Percentiles rank a stretch among this genome's conserved stretches.
phyloP scores from a whole-genome alignment of 2,797 vertebrate species.

The Distichodus sexfasciatus region DNA sequence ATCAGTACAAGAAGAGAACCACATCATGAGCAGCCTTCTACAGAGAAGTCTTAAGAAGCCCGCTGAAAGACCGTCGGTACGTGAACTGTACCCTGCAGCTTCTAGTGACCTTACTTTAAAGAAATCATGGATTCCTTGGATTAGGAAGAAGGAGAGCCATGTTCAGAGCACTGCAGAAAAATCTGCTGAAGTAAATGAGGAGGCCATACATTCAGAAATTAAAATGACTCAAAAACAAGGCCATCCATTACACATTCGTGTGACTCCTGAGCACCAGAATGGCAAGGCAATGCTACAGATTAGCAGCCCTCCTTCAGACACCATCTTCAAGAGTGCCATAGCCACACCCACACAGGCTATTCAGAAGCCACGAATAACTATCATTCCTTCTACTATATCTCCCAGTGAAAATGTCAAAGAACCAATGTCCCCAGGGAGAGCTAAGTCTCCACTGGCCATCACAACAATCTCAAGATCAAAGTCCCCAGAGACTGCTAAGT shows the following conservation, averaged over 20 bases:
- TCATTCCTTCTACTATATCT: slow-evolving; percentile 85
- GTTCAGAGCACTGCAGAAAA: slow-evolving; percentile 74
- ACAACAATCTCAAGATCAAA: slow-evolving; percentile 91
- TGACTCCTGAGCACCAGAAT: slow-evolving; percentile 92
- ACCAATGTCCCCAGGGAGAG: slow-evolving; percentile 77
- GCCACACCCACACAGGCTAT: slow-evolving; percentile 86
- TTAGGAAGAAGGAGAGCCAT: slow-evolving; percentile 85
- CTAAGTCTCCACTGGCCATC: slow-evolving; percentile 92
- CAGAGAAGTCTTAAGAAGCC: slow-evolving; percentile 89
- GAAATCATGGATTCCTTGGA: slow-evolving; percentile 98
- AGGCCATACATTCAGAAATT: slow-evolving; percentile 73
- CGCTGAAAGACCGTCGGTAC: slow-evolving; percentile 72
- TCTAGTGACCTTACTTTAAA: slow-evolving; percentile 83
- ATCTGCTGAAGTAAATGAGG: slow-evolving; percentile 68
- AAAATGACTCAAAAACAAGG: slow-evolving; percentile 87
- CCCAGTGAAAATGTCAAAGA: slow-evolving; percentile 76
- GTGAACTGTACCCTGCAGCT: slow-evolving; percentile 87
- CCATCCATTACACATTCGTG: slow-evolving; percentile 91
- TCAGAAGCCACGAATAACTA: slow-evolving; percentile 91
- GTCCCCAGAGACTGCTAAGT: slow-evolving; percentile 76
- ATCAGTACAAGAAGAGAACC: slow-evolving; percentile 97
- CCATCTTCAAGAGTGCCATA: slow-evolving; percentile 85
- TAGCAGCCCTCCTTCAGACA: slow-evolving; percentile 82
- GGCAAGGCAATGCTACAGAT: slow-evolving; percentile 90
- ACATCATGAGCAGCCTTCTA: slow-evolving; percentile 93